Conservation (phyloP, 2,888 invertebrate genomes). For the Nasonovia ribisnigri region DNA sequence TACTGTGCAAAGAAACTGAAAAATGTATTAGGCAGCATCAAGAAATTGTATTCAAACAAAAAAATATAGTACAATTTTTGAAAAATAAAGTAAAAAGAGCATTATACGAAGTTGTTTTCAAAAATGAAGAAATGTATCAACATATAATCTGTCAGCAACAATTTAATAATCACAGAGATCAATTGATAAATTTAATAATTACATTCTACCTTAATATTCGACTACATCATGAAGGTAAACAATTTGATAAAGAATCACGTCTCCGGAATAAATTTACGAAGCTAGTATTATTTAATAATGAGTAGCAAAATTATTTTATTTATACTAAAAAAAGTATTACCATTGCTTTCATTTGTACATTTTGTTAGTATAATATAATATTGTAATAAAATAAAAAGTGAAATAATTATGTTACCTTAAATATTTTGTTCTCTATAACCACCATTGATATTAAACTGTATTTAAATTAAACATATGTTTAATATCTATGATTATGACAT, state of each 20-base stretch:
- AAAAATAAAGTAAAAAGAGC: conserved; percentile 15
- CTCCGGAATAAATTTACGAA: conserved; percentile 13
- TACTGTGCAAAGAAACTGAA: neutral
- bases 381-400: too few relatives aligned
- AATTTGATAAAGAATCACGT: neutral
- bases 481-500: too few relatives aligned
- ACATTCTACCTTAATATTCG: conserved; percentile 4
- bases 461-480: too few relatives aligned
- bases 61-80: neutral
- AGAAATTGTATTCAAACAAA: neutral
- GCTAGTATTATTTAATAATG: neutral
- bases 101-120: neutral
- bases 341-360: too few relatives aligned
- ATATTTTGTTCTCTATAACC: too few relatives aligned
- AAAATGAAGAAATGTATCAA: neutral
- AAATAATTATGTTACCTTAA: too few relatives aligned
- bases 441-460: too few relatives aligned
- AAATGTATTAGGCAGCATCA: conserved; percentile 13
- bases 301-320: neutral
- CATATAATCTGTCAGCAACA: too few relatives aligned
- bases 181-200: conserved; percentile 21
- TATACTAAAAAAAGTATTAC: too few relatives aligned
- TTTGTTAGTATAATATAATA: too few relatives aligned
- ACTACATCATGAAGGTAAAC: conserved; percentile 9
- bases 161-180: conserved; percentile 31